These are phyloP conservation scores for Encarsia formosa DNA, from an alignment of 2,888 invertebrate species.

Conservation along the genomic window DNA sequence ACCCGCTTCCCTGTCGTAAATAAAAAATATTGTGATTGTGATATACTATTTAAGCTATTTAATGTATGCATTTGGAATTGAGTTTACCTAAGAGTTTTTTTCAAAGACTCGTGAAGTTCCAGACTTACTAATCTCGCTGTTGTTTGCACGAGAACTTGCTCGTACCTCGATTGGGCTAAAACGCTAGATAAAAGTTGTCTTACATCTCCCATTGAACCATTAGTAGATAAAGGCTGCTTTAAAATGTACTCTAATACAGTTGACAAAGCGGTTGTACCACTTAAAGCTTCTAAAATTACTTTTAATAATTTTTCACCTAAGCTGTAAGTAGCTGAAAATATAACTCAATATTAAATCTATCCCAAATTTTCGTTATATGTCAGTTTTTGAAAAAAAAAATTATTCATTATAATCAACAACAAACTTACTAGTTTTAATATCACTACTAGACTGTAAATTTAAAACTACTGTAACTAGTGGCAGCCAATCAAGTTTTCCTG, in stretches of 20 bases:
- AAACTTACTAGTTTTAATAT: constrained; percentile 16
- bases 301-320: constrained; percentile 45
- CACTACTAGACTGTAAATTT: constrained; percentile 35
- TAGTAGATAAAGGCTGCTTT: constrained; percentile 52
- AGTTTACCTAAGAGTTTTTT: constrained; percentile 42
- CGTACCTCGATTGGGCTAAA: constrained; percentile 72
- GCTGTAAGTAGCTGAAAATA: constrained; percentile 35
- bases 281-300: constrained; percentile 45
- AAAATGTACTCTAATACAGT: constrained; percentile 60
- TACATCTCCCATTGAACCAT: constrained; percentile 62
- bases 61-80: constrained; percentile 2
- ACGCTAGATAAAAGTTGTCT: constrained; percentile 62
- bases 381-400: too few relatives aligned
- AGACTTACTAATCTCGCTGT: constrained; percentile 64
- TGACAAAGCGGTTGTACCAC: constrained; percentile 52
- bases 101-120: constrained; percentile 60
- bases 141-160: constrained; percentile 67
- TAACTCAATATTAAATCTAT: background rate
- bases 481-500: constrained; percentile 48
- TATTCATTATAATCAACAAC: background rate
- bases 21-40: background rate
- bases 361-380: too few relatives aligned
- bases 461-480: constrained; percentile 46
- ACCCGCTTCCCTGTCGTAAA: constrained; percentile 43
- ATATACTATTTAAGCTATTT: background rate